Base-by-base conservation (phyloP, 2,113 vertebrate genomes). In the Tamias sibiricus region DNA sequence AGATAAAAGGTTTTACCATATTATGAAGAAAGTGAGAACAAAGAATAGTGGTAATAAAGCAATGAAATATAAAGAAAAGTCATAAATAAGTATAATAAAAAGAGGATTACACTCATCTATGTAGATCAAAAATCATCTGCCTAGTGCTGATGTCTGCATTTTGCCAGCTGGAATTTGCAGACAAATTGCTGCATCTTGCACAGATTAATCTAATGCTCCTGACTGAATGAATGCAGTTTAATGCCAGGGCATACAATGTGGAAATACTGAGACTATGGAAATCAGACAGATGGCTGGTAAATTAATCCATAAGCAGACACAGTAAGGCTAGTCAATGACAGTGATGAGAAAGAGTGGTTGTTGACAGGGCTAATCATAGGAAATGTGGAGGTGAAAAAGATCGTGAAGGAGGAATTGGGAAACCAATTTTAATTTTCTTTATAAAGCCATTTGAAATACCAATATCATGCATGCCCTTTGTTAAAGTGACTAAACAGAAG, bases 221-320 rank as follows among this genome's bases (percentile, higher is more conserved):
- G 40, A 96, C 76, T 90, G 76, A 98, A 96, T 96, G 81, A 75
- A 90, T 96, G 94, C 71, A 13, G 6, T 96, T 97, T 97, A 96
- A 95, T 97, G 81, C 90, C 94, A 79, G 91, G 83, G 57, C 80
- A 83, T 90, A 91, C 14, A 92, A 97, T 93, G 64, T 84, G 74
- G 76, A 97, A 98, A 97, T 75, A 95, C 74, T 96, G 96, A 95
- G 54, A 76, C 82, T 72, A 75, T 47, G 95, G 85, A 97, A 98
- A 97, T 47, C 72, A 98, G 94, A 97, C 97, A 98, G 97, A 98
- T 98, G 98, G 97, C 86, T 97, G 95, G 94, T 97, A 98, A 97
- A 98, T 98, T 97, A 98, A 98, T 98, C 97, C 86, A 54, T 92
- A 97, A 98, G 93, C 95, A 97, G 47, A 96, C 54, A 96, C 86